Evolutionary conservation across 1,140 invertebrate genomes (phyloP), one percentile per base, ranked within the genome.

Genomic region (Sinella curviseta): DNA sequence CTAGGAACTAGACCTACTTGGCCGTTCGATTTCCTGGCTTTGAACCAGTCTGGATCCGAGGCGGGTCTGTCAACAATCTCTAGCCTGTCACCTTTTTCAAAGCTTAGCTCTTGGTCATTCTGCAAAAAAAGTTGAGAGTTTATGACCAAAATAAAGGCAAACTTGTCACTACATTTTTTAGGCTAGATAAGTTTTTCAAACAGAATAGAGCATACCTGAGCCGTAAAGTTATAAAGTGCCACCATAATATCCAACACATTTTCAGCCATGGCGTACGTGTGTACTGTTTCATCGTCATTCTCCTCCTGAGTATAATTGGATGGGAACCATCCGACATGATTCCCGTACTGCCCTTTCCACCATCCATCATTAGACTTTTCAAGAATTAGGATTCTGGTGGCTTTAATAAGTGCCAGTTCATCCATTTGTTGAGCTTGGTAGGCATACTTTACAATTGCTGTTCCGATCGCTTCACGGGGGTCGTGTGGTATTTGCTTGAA

Each of bases 281-380:
- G 94, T 34, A 94, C 90, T 31, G 93, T 93, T 84, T 95, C 93
- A 84, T 95, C 94, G 70, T 86, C 88, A 84, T 93, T 91, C 86
- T 97, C 95, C 87, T 98, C 94, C 86, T 96, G 94, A 70, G 96
- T 97, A 88, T 99, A 99, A 89, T 99, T 99, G 54, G 95, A 97
- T 26, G 97, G 98, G 88, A 99, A 99, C 98, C 97, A 93, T 79
- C 97, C 97, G 83, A 91, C 92, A 84, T 89, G 91, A 34, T 82
- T 80, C 34, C 81, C 82, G 79, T 78, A 84, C 67, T 84, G 82
- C 34, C 97, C 98, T 85, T 97, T 91, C 97, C 97, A 99, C 98
- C 98, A 99, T 35, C 98, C 98, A 90, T 99, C 98, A 82, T 96
- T 97, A 83, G 96, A 98, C 88, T 99, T 99, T 88, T 99, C 98